Base-by-base conservation (phyloP, 2,797 vertebrate species). In the Channa striata region DNA sequence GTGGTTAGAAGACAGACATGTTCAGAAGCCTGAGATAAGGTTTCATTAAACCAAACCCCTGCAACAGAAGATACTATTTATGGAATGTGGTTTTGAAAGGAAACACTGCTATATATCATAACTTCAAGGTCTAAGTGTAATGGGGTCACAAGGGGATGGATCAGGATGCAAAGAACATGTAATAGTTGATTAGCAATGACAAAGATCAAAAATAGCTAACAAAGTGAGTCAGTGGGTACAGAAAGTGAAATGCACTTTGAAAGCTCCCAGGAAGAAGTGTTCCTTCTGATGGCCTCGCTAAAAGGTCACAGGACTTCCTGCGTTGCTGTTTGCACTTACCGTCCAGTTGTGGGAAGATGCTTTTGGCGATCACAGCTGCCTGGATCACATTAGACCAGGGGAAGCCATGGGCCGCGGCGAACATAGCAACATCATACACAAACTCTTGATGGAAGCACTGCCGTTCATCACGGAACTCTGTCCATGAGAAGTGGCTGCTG, bases 371-470 rank as follows among this genome's bases (percentile, higher is more conserved):
- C 2, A 0, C 30, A 5, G 84, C 85, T 2, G 68, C 70, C 17
- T 4, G 60, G 62, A 77, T 79, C 23, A 92, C 85, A 1, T 78
- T 1, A 1, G 62, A 4, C 87, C 86, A 87, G 17, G 67, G 10
- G 59, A 91, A 75, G 43, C 87, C 89, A 0, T 37, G 17, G 13
- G 23, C 37, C 0, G 39, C 40, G 0, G 84, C 65, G 0, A 88
- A 90, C 77, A 77, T 51, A 0, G 75, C 20, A 0, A 46, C 14
- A 2, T 89, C 83, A 0, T 80, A 82, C 6, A 88, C 87, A 14
- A 91, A 90, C 63, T 86, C 85, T 50, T 89, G 90, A 48, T 89
- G 85, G 68, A 89, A 78, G 56, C 8, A 0, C 2, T 9, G 71
- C 2, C 56, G 87, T 0, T 82, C 54, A 0, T 84, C 83, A 0